phyloP scores from a whole-genome alignment of 2,888 invertebrate genomes.

The Polydrusus tereticollis region DNA sequence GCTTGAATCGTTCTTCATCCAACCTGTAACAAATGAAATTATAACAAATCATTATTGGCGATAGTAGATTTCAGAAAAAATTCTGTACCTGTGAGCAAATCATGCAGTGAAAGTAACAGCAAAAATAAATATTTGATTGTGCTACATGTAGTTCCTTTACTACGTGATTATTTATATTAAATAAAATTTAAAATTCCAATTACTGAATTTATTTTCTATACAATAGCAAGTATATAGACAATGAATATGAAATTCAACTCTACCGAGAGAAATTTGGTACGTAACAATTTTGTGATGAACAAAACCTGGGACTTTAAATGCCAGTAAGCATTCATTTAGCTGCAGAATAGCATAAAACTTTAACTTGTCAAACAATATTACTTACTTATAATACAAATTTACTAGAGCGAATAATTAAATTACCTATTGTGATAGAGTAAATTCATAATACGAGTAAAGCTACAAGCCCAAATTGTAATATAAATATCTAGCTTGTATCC shows the following conservation, averaged over 20 bases:
- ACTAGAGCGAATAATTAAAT: no score
- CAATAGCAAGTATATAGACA: slow-evolving; percentile 1
- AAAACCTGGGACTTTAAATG: no score
- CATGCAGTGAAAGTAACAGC: slow-evolving; percentile 31
- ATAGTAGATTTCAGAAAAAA: slow-evolving; percentile 6
- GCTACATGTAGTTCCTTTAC: slow-evolving; percentile 8
- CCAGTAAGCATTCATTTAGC: no score
- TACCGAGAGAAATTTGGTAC: slow-evolving; percentile 3
- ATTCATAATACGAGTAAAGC: no score
- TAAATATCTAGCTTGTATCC: no score
- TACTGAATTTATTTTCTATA: slow-evolving; percentile 9
- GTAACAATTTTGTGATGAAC: no score
- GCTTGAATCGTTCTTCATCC: slow-evolving; percentile 84
- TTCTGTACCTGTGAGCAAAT: slow-evolving; percentile 24
- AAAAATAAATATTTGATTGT: slow-evolving; percentile 18
- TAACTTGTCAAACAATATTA: no score
- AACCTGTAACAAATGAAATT: slow-evolving; percentile 71
- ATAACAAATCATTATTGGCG: not conserved
- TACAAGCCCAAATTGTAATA: no score
- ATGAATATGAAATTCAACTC: not conserved
- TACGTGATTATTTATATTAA: slow-evolving; percentile 7
- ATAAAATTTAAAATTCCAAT: slow-evolving; percentile 12
- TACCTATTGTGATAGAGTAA: no score
- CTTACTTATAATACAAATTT: no score
- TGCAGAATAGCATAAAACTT: no score